These are phyloP conservation scores for Drosophila phalerata DNA, from an alignment of 2,888 invertebrate genomes.

Conservation along the genomic window DNA sequence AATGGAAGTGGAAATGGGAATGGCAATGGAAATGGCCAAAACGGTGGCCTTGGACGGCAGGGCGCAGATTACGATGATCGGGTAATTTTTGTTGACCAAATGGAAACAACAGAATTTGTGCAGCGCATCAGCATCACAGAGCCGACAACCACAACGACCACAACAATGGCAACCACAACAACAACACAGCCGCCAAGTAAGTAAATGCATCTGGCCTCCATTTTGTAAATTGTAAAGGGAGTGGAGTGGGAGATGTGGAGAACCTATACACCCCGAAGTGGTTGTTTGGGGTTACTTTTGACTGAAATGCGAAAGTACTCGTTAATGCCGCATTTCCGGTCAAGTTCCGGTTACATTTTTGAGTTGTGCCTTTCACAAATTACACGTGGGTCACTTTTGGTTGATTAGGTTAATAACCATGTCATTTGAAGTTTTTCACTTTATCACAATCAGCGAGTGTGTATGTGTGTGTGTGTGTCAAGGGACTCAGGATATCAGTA, in stretches of 20 bases:
- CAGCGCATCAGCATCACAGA: slow-evolving; percentile 85
- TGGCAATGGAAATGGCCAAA: slow-evolving; percentile 40
- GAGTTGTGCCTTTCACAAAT: slow-evolving; percentile 10
- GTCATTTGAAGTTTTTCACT: slow-evolving; percentile 43
- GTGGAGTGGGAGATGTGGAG: background rate
- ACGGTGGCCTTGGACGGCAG: slow-evolving; percentile 48
- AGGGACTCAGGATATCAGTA: slow-evolving; percentile 7
- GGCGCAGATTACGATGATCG: slow-evolving; percentile 84
- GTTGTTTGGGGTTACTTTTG: slow-evolving; percentile 2
- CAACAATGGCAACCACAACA: slow-evolving; percentile 87
- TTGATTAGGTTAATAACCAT: slow-evolving; percentile 26
- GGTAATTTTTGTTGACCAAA: slow-evolving; percentile 84
- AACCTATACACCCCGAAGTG: slow-evolving; percentile 2
- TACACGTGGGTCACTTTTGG: slow-evolving; percentile 5
- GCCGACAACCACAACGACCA: slow-evolving; percentile 80
- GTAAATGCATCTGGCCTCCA: slow-evolving; percentile 71
- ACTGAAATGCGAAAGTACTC: slow-evolving; percentile 2
- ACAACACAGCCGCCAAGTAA: slow-evolving; percentile 88
- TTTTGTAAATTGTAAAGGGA: background rate
- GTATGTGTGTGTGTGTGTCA: slow-evolving; percentile 10
- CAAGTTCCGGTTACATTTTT: slow-evolving; percentile 27
- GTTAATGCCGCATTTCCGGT: slow-evolving; percentile 21
- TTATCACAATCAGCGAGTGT: slow-evolving; percentile 48
- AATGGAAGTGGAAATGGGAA: slow-evolving; percentile 25
- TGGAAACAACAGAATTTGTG: slow-evolving; percentile 86